These are phyloP conservation scores for Geothlypis trichas DNA, from an alignment of 2,113 vertebrate species.

Conservation along the genomic window DNA sequence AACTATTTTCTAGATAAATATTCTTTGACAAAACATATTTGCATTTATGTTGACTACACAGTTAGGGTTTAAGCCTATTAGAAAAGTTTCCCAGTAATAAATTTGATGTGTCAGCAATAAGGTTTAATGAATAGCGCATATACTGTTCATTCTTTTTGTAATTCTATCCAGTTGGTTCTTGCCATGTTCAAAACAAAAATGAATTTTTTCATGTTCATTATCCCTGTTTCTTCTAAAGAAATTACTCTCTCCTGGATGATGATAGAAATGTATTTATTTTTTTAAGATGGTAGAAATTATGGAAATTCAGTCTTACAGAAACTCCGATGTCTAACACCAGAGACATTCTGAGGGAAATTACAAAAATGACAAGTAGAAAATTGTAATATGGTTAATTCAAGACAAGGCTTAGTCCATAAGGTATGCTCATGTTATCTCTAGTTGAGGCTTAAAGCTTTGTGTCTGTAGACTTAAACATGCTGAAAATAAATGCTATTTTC, in stretches of 20 bases:
- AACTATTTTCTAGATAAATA: neutral
- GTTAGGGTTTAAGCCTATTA: neutral
- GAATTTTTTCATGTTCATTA: neutral
- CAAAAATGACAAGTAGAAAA: neutral
- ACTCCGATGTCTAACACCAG: neutral
- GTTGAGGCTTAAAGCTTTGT: neutral
- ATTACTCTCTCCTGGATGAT: neutral
- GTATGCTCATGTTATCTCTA: neutral
- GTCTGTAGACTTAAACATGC: neutral
- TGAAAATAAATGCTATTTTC: neutral
- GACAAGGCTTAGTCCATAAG: neutral
- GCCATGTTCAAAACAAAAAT: neutral
- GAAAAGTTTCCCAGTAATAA: neutral
- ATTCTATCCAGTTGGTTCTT: neutral
- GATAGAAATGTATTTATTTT: neutral
- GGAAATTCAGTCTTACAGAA: neutral
- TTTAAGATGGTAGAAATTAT: neutral
- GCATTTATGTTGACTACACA: neutral
- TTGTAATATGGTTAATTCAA: neutral
- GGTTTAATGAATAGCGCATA: neutral
- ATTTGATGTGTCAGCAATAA: neutral
- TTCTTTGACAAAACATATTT: neutral
- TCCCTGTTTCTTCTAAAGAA: neutral
- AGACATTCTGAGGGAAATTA: neutral
- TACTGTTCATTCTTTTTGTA: neutral